Percentiles rank a stretch among this genome's conserved stretches.
Conservation (phyloP, 2,888 invertebrate genomes). For the Bedellia somnulentella region DNA sequence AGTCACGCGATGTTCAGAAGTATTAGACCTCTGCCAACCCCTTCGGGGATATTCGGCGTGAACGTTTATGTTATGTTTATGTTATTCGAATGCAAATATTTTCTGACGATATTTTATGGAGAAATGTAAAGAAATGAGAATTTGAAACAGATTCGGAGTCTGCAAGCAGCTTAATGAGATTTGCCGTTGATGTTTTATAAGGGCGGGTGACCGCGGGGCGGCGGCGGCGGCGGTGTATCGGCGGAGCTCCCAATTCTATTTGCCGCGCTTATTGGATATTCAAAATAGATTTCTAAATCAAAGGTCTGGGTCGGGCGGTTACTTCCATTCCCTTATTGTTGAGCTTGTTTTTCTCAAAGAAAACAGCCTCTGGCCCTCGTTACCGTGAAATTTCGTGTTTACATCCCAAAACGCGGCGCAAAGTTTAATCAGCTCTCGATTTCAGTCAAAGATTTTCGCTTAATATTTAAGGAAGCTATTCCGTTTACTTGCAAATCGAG, state of each 20-base stretch:
- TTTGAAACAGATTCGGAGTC: too few relatives aligned
- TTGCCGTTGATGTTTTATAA: not conserved
- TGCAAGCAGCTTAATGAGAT: not conserved
- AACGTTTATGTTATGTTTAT: too few relatives aligned
- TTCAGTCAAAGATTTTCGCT: not conserved
- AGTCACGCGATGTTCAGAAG: too few relatives aligned
- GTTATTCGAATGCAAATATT: too few relatives aligned
- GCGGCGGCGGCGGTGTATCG: not conserved
- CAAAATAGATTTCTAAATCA: slow-evolving; percentile 2
- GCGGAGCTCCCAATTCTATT: not conserved
- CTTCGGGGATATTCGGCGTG: too few relatives aligned
- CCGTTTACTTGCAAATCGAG: not conserved
- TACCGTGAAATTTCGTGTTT: slow-evolving; percentile 27
- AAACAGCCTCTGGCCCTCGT: slow-evolving; percentile 31
- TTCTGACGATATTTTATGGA: too few relatives aligned
- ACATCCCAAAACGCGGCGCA: slow-evolving; percentile 2
- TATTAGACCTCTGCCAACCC: too few relatives aligned
- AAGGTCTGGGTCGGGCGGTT: not conserved
- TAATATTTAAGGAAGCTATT: not conserved
- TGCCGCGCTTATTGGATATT: not conserved
- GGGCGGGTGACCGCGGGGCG: not conserved
- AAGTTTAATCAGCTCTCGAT: slow-evolving; percentile 1
- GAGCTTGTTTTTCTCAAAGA: slow-evolving; percentile 25
- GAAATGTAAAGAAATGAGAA: too few relatives aligned
- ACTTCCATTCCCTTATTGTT: slow-evolving; percentile 17